Base-by-base conservation (phyloP, 2,888 invertebrate species). In the Cosmorhoe ocellata region DNA sequence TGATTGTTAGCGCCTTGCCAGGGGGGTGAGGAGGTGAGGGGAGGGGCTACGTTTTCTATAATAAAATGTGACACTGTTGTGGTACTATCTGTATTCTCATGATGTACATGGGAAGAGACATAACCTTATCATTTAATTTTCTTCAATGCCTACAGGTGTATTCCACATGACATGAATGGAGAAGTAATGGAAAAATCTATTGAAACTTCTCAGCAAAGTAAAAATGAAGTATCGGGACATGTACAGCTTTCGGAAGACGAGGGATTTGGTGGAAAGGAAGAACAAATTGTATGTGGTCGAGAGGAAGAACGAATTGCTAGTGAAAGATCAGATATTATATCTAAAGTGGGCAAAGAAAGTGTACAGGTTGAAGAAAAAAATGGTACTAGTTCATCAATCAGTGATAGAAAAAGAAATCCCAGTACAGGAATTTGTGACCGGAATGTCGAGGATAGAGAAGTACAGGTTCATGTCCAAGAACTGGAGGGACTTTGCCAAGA, bases 1-100 rank as follows among this genome's bases (percentile, higher is more conserved):
- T 86, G 87, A 84, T 83, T 85, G 77, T 81, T 79, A 81, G 79
- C 75, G 82, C 79, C 79, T 79, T 78, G 77, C 75, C 77, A 79
- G 79, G 74, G 81, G 79, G 77, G 71, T 67, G 67, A 66, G 72
- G 75, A 61, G 71, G 64, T 68, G 72, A 61, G 74, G 70, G 74
- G 72, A 71, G 75, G 69, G 76, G 72, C 74, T 72, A 72, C 62
- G 61, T 71, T 71, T 67, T 71, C 71, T 78, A 76, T 71, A 82
- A 81, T n/a, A 82, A 84, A 85, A 82, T 78, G 63, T 76, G 76
- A 77, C 75, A 78, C 79, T 79, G 74, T 71, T 61, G 71, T 59
- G 71, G 66, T 79, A 71, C 66, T 79, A 69, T 64, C 71, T 74
- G 66, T 72, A 59, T 64, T 67, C 64, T 75, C 66, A 67, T 61